Evolutionary conservation across 2,113 vertebrate genomes (phyloP).

Genomic region (Gobiocypris rarus): DNA sequence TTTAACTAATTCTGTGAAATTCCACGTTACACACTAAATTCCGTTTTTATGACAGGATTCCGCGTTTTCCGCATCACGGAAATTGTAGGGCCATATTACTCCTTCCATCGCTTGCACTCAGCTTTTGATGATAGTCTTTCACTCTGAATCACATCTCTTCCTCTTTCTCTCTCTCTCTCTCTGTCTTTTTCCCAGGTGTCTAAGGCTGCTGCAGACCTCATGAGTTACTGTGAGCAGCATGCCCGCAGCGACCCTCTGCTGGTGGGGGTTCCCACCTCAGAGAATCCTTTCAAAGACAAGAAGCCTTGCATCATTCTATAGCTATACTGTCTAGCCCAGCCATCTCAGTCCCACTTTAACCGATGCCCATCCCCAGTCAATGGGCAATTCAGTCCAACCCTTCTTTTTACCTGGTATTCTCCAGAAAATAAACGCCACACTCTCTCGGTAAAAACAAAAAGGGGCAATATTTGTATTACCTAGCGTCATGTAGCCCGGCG

Average conservation of each 20-base stretch:
- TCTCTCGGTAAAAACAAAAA: conserved; percentile 32
- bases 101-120: neutral
- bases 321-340: conserved; percentile 55
- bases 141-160: neutral
- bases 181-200: conserved; percentile 79
- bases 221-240: conserved; percentile 96
- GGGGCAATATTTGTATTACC: conserved; percentile 31
- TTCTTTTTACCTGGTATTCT: conserved; percentile 44
- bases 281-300: conserved; percentile 99
- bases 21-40: too few species aligned
- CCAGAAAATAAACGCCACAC: conserved; percentile 28
- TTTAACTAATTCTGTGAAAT: too few species aligned
- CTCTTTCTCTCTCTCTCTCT: neutral
- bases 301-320: conserved; percentile 96
- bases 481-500: conserved; percentile 44
- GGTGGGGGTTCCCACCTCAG: conserved; percentile 92
- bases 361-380: conserved; percentile 39
- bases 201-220: conserved; percentile 91
- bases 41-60: too few species aligned
- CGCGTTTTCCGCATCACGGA: too few species aligned
- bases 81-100: too few species aligned
- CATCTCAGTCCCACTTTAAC: conserved; percentile 29
- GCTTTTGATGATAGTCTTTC: too few species aligned
- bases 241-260: conserved; percentile 90
- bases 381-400: conserved; percentile 43